Conservation (phyloP, 2,888 invertebrate genomes). For the Mylabris sibirica region DNA sequence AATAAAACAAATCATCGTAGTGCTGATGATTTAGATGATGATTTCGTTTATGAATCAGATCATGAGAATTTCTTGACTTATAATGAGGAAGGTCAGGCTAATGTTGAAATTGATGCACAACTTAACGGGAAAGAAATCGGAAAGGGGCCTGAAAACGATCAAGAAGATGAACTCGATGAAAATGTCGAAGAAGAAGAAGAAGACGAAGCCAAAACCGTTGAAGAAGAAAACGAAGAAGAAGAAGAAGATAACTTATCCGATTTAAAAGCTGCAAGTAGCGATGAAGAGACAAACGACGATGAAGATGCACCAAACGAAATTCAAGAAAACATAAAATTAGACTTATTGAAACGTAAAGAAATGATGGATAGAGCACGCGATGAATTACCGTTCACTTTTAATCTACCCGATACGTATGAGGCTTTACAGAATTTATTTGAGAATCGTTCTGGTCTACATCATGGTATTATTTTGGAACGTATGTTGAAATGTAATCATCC, state of each 20-base stretch:
- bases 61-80: constrained; percentile 54
- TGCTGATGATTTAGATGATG: constrained; percentile 89
- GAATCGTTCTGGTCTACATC: constrained; percentile 70
- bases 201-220: no score
- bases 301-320: constrained; percentile 15
- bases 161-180: constrained; percentile 43
- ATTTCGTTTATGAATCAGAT: constrained; percentile 71
- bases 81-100: constrained; percentile 53
- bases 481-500: constrained; percentile 90
- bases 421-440: constrained; percentile 69
- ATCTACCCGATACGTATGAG: constrained; percentile 71
- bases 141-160: constrained; percentile 25
- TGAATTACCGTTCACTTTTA: constrained; percentile 68
- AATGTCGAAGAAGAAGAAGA: constrained; percentile 41
- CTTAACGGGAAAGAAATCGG: constrained; percentile 50
- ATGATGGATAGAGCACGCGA: constrained; percentile 59
- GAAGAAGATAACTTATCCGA: constrained; percentile 61
- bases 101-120: constrained; percentile 56
- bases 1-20: constrained; percentile 69
- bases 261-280: constrained; percentile 60
- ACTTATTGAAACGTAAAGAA: constrained; percentile 59
- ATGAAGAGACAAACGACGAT: constrained; percentile 36
- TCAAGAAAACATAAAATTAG: constrained; percentile 49
- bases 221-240: constrained; percentile 41
- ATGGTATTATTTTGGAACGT: constrained; percentile 76